Evolutionary conservation across 2,797 vertebrate genomes (phyloP), one percentile per base, ranked within the genome.

Genomic region (Ctenopoma kingsleyae): DNA sequence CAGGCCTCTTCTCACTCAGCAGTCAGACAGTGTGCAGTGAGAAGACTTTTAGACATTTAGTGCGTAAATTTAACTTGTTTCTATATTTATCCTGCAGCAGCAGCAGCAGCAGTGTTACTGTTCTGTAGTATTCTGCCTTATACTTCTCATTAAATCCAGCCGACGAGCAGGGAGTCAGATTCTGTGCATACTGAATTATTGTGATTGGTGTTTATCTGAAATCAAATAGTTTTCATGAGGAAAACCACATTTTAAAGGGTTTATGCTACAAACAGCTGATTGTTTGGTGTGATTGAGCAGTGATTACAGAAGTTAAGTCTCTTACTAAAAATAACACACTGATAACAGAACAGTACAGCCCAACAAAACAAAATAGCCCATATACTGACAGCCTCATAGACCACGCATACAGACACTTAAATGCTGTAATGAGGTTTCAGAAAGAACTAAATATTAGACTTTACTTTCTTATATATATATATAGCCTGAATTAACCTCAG

Each of bases 251-350:
- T 44, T 68, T 20, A 17, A 53, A 16, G 25, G 55, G 57, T 74
- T n/a, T 12, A 40, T 35, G 67, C 19, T 69, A 68, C 67, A 83
- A 86, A 73, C 61, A 63, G 20, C 4, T 43, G 49, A 43, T 59
- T 11, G 47, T 54, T 6, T 7, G 23, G 32, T 36, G 16, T 10
- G 36, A 72, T 55, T 57, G 43, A 36, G 16, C 35, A 48, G 55
- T 68, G 30, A 53, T 22, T 66, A 40, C 62, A 65, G 65, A 53
- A 81, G 82, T 79, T 74, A 77, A 6, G 58, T 47, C 6, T 78
- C 76, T 64, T 83, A 22, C 59, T 74, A 83, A 76, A 74, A 87
- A 88, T 70, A 87, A 66, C 67, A 71, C 62, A 41, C 43, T 27
- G 50, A 59, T 38, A 61, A 15, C 25, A 64, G 23, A 41, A 54